Conservation (phyloP, 1,140 invertebrate genomes). For the Aphaenogaster rudis region DNA sequence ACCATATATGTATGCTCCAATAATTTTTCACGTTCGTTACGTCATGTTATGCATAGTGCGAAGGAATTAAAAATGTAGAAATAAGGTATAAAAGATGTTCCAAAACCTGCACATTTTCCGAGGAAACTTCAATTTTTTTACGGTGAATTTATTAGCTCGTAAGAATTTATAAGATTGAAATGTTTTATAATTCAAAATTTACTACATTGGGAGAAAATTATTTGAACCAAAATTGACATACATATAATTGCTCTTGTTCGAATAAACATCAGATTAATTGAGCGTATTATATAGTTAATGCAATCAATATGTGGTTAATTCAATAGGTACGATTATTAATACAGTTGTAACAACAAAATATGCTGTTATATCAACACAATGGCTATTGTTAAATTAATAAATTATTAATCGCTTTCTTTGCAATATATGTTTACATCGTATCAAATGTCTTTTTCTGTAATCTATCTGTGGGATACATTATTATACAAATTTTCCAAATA, state of each 20-base stretch:
- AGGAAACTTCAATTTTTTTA: constrained; percentile 1
- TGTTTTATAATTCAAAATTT: background rate
- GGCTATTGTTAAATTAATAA: background rate
- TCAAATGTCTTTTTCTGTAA: background rate
- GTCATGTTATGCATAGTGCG: background rate
- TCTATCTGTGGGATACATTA: background rate
- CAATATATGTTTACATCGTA: background rate
- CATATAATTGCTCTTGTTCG: background rate
- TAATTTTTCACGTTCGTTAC: background rate
- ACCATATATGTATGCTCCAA: background rate
- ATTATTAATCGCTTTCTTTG: background rate
- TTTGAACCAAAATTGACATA: background rate
- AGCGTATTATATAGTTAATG: constrained; percentile 11
- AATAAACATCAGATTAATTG: constrained; percentile 24
- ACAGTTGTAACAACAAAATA: background rate
- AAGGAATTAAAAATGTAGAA: constrained; percentile 8
- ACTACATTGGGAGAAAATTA: background rate
- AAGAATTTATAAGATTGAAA: background rate
- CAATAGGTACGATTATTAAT: constrained; percentile 17
- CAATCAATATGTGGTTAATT: constrained; percentile 4
- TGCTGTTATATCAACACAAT: background rate
- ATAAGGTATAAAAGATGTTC: background rate
- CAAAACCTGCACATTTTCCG: background rate
- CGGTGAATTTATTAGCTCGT: background rate
- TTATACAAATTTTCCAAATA: background rate